These are phyloP conservation scores for Mola mola DNA, from an alignment of 2,113 vertebrate species.

Conservation along the genomic window DNA sequence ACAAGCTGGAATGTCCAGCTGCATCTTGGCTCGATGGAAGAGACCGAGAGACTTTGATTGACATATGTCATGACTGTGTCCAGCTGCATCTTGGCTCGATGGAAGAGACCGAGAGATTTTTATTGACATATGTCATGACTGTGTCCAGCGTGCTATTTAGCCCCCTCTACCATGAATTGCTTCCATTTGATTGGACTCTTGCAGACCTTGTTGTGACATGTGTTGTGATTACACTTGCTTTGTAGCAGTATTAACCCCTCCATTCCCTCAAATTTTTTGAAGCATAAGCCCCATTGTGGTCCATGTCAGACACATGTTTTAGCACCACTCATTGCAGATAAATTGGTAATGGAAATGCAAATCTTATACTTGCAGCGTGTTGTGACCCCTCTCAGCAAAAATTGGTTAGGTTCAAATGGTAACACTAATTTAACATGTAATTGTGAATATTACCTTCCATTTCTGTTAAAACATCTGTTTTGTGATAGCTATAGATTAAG, in stretches of 20 bases:
- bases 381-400: too few species aligned
- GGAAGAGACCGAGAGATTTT: slow-evolving; percentile 43
- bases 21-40: slow-evolving; percentile 35
- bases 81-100: slow-evolving; percentile 46
- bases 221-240: slow-evolving; percentile 72
- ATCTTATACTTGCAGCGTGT: too few species aligned
- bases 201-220: slow-evolving; percentile 61
- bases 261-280: slow-evolving; percentile 58
- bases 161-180: slow-evolving; percentile 26
- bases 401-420: too few species aligned
- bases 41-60: slow-evolving; percentile 51
- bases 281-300: slow-evolving; percentile 78
- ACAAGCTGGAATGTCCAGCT: slow-evolving; percentile 60
- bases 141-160: slow-evolving; percentile 42
- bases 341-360: too few species aligned
- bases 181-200: slow-evolving; percentile 48
- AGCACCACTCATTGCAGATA: slow-evolving; percentile 74
- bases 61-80: slow-evolving; percentile 46
- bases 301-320: slow-evolving; percentile 78
- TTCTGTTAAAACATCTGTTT: too few species aligned
- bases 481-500: too few species aligned
- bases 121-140: slow-evolving; percentile 58
- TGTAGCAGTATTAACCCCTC: slow-evolving; percentile 50
- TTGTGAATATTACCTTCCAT: too few species aligned
- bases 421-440: too few species aligned